phyloP scores from a whole-genome alignment of 1,140 invertebrate genomes.

The Mya arenaria region DNA sequence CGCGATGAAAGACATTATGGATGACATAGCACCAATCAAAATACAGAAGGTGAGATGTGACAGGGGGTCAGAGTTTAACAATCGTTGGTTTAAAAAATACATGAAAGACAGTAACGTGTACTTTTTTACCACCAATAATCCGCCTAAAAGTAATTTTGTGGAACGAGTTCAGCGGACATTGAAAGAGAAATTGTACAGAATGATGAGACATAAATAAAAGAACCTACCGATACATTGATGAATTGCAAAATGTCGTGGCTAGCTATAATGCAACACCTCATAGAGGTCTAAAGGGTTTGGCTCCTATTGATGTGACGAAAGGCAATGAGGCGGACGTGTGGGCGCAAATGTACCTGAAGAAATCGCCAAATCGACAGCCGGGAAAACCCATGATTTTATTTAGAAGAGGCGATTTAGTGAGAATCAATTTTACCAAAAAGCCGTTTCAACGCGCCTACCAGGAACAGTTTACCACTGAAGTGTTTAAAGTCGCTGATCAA shows the following conservation, averaged over 20 bases:
- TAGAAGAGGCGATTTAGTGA: too few species aligned
- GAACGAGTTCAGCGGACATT: slow-evolving; percentile 23
- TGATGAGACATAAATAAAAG: slow-evolving; percentile 25
- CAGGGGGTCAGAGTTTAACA: slow-evolving; percentile 7
- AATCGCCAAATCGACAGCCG: too few species aligned
- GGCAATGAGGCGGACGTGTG: slow-evolving; percentile 3
- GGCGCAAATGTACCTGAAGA: neutral
- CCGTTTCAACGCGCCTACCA: slow-evolving; percentile 42
- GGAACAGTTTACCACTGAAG: slow-evolving; percentile 35
- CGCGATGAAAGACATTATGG: slow-evolving; percentile 18
- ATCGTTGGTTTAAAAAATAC: slow-evolving; percentile 29
- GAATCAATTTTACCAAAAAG: slow-evolving; percentile 12
- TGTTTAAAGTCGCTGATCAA: too few species aligned
- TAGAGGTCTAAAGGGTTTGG: neutral
- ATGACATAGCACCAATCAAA: neutral
- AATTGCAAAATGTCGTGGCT: neutral
- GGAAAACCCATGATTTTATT: too few species aligned
- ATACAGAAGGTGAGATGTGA: slow-evolving; percentile 8
- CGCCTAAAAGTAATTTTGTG: slow-evolving; percentile 12
- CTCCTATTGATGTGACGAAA: slow-evolving; percentile 28
- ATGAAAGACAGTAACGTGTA: slow-evolving; percentile 13
- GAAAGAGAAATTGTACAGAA: neutral
- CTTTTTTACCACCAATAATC: slow-evolving; percentile 29
- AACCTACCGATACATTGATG: slow-evolving; percentile 17
- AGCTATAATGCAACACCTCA: slow-evolving; percentile 23